Percentiles rank a stretch among this genome's conserved stretches.
These are phyloP conservation scores for Saguinus imperator DNA, from an alignment of 2,113 vertebrate species.

Conservation along the genomic window DNA sequence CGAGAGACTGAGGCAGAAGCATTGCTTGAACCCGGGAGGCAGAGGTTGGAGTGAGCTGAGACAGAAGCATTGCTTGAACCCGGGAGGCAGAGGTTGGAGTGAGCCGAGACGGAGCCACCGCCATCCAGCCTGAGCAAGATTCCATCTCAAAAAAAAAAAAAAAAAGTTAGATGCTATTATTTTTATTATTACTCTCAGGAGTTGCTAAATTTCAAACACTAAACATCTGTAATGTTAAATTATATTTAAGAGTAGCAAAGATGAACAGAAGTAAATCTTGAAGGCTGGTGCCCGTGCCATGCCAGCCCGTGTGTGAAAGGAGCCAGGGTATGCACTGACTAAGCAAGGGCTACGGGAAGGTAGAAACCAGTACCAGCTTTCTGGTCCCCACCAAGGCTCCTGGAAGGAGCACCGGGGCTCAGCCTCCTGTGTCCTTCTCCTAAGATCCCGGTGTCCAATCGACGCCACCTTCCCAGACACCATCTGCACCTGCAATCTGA, in stretches of 20 bases:
- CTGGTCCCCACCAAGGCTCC: background rate
- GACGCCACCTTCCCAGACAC: accelerated
- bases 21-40: too few relatives aligned
- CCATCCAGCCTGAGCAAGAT: too few relatives aligned
- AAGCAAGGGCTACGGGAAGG: accelerated
- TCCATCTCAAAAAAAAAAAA: too few relatives aligned
- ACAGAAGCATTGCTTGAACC: too few relatives aligned
- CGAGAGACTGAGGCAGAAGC: too few relatives aligned
- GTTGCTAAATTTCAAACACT: background rate
- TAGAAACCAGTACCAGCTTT: accelerated
- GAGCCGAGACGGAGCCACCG: too few relatives aligned
- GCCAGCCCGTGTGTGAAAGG: accelerated
- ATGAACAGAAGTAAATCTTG: accelerated
- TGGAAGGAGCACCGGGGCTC: accelerated
- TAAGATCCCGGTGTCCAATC: background rate
- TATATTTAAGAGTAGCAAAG: background rate
- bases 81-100: too few relatives aligned
- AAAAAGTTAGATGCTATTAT: accelerated
- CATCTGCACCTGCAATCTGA: accelerated
- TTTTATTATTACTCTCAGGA: too few relatives aligned
- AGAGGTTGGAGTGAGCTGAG: too few relatives aligned
- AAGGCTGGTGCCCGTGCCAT: background rate
- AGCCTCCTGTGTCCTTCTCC: accelerated
- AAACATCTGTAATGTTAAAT: background rate
- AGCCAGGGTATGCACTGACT: accelerated